Base-by-base conservation (phyloP, 2,888 invertebrate genomes). In the Agrochola lota region DNA sequence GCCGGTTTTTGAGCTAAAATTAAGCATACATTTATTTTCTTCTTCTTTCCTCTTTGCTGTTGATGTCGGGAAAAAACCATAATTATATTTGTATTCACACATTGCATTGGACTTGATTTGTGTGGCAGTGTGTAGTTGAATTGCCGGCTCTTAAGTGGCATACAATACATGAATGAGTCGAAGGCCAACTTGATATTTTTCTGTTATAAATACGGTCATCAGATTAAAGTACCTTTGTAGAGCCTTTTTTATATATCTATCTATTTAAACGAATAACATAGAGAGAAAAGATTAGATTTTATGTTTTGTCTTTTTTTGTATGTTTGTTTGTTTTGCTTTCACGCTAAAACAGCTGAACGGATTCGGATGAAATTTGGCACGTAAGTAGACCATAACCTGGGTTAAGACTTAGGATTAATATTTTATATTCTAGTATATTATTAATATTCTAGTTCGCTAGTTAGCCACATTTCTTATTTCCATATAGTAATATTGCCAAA, bases 151-250 rank as follows among this genome's bases (percentile, higher is more conserved):
- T 35, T 70, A 83, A 83, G 76, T 83, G 77, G 52, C 9, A 52
- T 59, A 83, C 85, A 83, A 83, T 85, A 71, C 64, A 57, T 23
- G 71, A 81, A 46, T 52, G 23, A 66, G 12, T 9, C 9, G 69
- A 83, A 83, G 83, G 71, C n/a, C 77, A 52, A 30, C 17, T n/a
- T 43, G 1, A 57, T 46, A 62, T 74, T 55, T 60, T 83, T 70
- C 46, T 74, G 17, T 60, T 15, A 35, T 57, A 83, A 77, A 59
- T 67, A 69, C 30, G 23, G 5, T 43, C 35, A 62, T 57, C 35
- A 35, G 30, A 30, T 12, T 35, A 17, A 9, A 35, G 17, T 60
- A 35, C 15, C 5, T 26, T 49, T 71, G 6, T 23, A 17, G 26
- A 40, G 23, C 2, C 17, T 57, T 57, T 30, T 55, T 55, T 11